Conservation (phyloP, 2,888 invertebrate genomes). For the Macropis europaea region DNA sequence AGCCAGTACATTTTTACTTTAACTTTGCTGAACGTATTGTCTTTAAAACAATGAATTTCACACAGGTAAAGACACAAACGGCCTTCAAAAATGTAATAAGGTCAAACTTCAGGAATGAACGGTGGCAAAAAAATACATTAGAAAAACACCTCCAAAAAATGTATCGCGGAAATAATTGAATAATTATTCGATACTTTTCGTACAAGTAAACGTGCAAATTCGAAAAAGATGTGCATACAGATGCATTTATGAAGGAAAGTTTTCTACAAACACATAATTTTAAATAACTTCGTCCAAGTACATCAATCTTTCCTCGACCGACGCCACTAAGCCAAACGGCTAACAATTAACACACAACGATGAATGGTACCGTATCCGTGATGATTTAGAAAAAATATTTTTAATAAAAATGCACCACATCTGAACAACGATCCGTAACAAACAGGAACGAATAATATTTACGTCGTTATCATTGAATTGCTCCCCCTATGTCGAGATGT, state of each 20-base stretch:
- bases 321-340: neutral
- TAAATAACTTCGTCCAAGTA: neutral
- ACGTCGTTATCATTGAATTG: slow-evolving; percentile 1
- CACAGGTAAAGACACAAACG: too few species aligned
- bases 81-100: too few species aligned
- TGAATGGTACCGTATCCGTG: neutral
- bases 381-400: neutral
- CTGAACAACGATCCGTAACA: neutral
- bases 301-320: neutral
- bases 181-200: neutral
- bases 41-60: too few species aligned
- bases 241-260: neutral
- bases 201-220: neutral
- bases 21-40: too few species aligned
- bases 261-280: slow-evolving; percentile 2
- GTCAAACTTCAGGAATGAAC: too few species aligned
- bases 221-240: neutral
- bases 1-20: too few species aligned
- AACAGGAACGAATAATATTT: slow-evolving; percentile 27
- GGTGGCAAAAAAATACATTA: too few species aligned
- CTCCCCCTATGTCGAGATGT: slow-evolving; percentile 20
- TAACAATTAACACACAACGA: neutral
- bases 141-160: too few species aligned
- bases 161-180: neutral
- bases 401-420: neutral